Conservation (phyloP, 1,140 invertebrate genomes). For the Drosophila nebulosa region DNA sequence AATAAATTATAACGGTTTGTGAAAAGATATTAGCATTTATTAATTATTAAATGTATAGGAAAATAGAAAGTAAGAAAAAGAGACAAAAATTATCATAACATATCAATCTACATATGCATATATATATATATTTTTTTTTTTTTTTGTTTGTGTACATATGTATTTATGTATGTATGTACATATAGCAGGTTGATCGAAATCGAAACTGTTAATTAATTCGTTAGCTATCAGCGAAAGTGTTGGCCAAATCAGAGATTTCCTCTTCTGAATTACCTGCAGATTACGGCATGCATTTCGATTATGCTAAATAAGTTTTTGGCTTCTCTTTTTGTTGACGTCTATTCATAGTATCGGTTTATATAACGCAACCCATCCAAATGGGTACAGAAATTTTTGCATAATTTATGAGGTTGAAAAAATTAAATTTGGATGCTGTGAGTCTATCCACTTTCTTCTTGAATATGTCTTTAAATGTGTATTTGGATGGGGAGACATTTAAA, state of each 20-base stretch:
- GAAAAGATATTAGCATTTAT: conserved; percentile 80
- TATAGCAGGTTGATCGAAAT: conserved; percentile 19
- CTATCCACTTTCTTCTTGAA: conserved; percentile 19
- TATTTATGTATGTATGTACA: neutral
- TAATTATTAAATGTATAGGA: conserved; percentile 73
- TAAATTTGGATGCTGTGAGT: neutral
- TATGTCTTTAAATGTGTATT: neutral
- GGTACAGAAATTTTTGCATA: conserved; percentile 46
- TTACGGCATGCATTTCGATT: conserved; percentile 20
- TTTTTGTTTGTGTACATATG: no score
- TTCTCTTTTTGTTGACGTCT: conserved; percentile 33
- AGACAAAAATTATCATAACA: conserved; percentile 60
- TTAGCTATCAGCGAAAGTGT: conserved; percentile 58
- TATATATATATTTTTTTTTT: neutral
- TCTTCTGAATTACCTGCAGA: neutral
- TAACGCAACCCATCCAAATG: conserved; percentile 27
- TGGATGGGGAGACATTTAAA: neutral
- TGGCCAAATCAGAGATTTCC: neutral
- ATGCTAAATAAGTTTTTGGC: conserved; percentile 47
- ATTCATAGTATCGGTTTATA: conserved; percentile 37
- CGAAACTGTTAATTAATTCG: conserved; percentile 63
- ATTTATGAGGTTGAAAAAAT: conserved; percentile 13
- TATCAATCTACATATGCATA: neutral
- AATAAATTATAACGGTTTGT: conserved; percentile 78
- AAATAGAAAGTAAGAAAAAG: conserved; percentile 71